Base-by-base conservation (phyloP, 2,113 vertebrate genomes). In the Hylia prasina region DNA sequence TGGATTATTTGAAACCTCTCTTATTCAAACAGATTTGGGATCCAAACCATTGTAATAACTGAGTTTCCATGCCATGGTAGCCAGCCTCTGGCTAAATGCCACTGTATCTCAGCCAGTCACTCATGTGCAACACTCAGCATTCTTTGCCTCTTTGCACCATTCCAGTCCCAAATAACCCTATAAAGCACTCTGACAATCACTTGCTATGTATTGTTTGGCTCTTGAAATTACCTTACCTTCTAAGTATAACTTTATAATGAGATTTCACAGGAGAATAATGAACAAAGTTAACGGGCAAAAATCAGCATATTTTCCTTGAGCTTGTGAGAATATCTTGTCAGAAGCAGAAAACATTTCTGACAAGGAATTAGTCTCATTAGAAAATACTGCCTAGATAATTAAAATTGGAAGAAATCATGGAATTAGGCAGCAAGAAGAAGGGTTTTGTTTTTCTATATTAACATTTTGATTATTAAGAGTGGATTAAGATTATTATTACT, bases 11-110 rank as follows among this genome's bases (percentile, higher is more conserved):
- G 56, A 92, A 96, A 83, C 60, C 76, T 80, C 92, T 83, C 90
- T 92, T 92, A 78, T 61, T 90, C 90, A 96, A 95, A 95, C 85
- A 95, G 75, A 78, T 71, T 69, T 66, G 64, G 50, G 72, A 93
- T 81, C 72, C 73, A 90, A 56, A 20, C 71, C 47, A 30, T 81
- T 95, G 90, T 81, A 82, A 73, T 37, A 53, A 30, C 71, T 13
- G 78, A 80, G 68, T 71, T 75, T 90, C 85, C 40, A 5, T 3
- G 13, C 71, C 4, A 8, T 7, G 54, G 84, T 44, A 76, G 82
- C 63, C 89, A 90, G 92, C 72, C 69, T 51, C 78, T 93, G 78
- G 94, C 95, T 64, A 21, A 60, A 57, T 50, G 90, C 82, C 90
- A 57, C 90, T 27, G 27, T 45, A 16, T 79, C 92, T 93, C 96